Base-by-base conservation (phyloP, 2,888 invertebrate species). In the Colletes collaris region DNA sequence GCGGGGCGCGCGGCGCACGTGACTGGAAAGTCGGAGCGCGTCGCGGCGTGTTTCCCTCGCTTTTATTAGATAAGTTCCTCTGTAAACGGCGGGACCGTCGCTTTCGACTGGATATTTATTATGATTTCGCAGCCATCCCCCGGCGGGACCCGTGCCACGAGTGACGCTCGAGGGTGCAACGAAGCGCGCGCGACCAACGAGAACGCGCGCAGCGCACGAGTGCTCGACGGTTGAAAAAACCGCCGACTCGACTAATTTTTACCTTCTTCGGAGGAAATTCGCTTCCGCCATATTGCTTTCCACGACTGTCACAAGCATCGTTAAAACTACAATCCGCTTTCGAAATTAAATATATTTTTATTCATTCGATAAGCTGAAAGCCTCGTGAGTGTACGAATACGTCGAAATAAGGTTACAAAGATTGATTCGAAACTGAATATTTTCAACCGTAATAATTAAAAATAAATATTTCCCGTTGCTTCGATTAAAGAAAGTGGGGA, bases 21-120 rank as follows among this genome's bases (percentile, higher is more conserved):
- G 67, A 74, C 67, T 49, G 49, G 40, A 74, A 74, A 27, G 50
- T 40, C 49, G 40, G 27, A 27, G 27, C 27, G 27, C 27, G 27
- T 27, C 27, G 27, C 27, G 27, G 27, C 27, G 27, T 27, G 70
- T 81, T 81, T 16, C 16, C 40, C 71, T 10, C 68, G 76, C 67
- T 87, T 88, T 87, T 86, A 87, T 87, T 84, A 81, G 75, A 72
- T 76, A 88, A 88, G 79, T 87, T 88, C 80, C 59, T 80, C 73
- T 82, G 82, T 86, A 88, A 88, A 87, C 86, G 80, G 79, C 76
- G 80, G 10, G 75, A 55, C 81, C 68, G 68, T 74, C 81, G 73
- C 84, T 85, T 83, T 82, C 76, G 82, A 74, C 82, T 66, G 68
- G 76, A 83, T 87, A 88, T 88, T 87, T 88, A 88, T 86, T 82